Evolutionary conservation across 2,888 invertebrate genomes (phyloP).

Genomic region (Limnephilus rhombicus): DNA sequence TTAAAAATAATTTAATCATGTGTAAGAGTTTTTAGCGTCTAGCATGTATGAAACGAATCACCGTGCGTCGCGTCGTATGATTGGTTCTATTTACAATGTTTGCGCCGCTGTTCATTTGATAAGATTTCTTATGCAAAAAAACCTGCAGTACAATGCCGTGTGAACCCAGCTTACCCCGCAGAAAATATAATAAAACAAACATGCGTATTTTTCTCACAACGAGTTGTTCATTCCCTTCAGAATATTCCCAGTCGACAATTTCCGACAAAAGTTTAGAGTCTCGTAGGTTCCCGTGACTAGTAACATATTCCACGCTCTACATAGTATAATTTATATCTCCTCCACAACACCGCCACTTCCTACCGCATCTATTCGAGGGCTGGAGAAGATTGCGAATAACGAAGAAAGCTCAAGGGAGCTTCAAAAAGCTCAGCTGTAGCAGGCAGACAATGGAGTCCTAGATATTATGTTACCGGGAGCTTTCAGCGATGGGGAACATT

Average conservation of each 20-base stretch:
- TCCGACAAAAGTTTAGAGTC: not conserved
- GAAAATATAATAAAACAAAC: not conserved
- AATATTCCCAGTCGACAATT: not conserved
- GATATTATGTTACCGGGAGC: not conserved
- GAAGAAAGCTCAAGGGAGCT: slow-evolving; percentile 14
- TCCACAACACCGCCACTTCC: not conserved
- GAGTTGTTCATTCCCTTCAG: not conserved
- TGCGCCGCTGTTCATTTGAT: no score
- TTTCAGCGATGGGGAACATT: not conserved
- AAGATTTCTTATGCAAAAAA: no score
- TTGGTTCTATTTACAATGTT: no score
- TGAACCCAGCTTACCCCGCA: not conserved
- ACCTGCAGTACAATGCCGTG: no score
- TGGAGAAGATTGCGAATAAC: slow-evolving; percentile 4
- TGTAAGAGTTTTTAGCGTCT: no score
- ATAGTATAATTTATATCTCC: not conserved
- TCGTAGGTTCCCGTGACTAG: not conserved
- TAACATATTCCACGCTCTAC: not conserved
- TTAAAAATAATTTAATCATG: no score
- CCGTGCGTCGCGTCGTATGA: no score
- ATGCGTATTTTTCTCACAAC: not conserved
- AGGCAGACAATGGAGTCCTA: slow-evolving; percentile 9
- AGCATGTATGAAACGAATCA: no score
- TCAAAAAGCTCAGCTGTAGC: slow-evolving; percentile 10
- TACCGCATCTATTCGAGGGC: slow-evolving; percentile 1